These are phyloP conservation scores for Cyprinodon variegatus DNA, from an alignment of 2,113 vertebrate genomes.

Conservation along the genomic window DNA sequence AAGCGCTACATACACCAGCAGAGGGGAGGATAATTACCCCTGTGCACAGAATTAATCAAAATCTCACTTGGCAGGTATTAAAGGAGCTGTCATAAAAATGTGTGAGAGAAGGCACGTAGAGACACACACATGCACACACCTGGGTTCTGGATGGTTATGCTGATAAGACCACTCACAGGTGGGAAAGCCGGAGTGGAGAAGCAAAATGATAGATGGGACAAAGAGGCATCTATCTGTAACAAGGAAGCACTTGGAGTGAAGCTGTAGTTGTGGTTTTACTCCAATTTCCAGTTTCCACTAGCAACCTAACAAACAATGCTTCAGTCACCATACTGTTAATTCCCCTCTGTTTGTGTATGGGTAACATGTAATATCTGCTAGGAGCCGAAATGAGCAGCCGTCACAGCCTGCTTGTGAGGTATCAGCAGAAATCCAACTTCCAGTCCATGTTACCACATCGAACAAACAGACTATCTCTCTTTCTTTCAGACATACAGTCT, in stretches of 20 bases:
- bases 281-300: slow-evolving; percentile 49
- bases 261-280: slow-evolving; percentile 53
- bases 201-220: slow-evolving; percentile 59
- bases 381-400: slow-evolving; percentile 28
- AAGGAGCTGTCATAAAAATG: slow-evolving; percentile 43
- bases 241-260: slow-evolving; percentile 45
- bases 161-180: slow-evolving; percentile 56
- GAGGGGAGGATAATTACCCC: slow-evolving; percentile 33
- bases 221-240: slow-evolving; percentile 48
- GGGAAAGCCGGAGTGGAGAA: slow-evolving; percentile 19
- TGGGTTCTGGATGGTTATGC: slow-evolving; percentile 36
- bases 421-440: slow-evolving; percentile 38
- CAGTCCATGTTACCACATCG: slow-evolving; percentile 63
- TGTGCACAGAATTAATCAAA: slow-evolving; percentile 35
- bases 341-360: slow-evolving; percentile 23
- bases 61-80: slow-evolving; percentile 57
- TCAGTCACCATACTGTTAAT: slow-evolving; percentile 17
- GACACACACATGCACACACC: slow-evolving; percentile 43
- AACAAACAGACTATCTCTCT: slow-evolving; percentile 13
- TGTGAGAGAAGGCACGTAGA: slow-evolving; percentile 3
- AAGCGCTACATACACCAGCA: slow-evolving; percentile 35
- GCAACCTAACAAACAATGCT: slow-evolving; percentile 63
- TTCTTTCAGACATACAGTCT: not conserved
- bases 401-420: slow-evolving; percentile 40
- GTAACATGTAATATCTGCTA: slow-evolving; percentile 27